A percentile compares a stretch with the other conserved stretches of the same genome.
These are phyloP conservation scores for Muschampia plurimacula DNA, from an alignment of 2,888 invertebrate species.

Conservation along the genomic window DNA sequence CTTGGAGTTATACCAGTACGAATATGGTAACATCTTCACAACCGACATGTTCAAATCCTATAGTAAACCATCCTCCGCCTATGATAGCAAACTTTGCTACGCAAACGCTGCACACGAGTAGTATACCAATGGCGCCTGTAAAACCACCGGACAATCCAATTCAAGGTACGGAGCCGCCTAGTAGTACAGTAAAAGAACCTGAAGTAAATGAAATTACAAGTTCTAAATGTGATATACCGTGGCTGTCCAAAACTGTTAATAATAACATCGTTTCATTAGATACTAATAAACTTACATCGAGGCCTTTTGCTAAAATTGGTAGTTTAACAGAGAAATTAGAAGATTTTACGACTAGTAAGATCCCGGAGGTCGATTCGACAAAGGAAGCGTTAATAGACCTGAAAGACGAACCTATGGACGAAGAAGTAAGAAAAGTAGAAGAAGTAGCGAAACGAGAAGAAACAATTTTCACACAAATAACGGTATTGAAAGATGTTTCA, in stretches of 20 bases:
- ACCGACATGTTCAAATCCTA: constrained; percentile 67
- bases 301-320: constrained; percentile 78
- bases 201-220: constrained; percentile 62
- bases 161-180: constrained; percentile 79
- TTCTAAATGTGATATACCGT: constrained; percentile 78
- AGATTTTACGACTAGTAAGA: constrained; percentile 51
- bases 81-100: constrained; percentile 70
- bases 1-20: constrained; percentile 74
- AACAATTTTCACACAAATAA: constrained; percentile 78
- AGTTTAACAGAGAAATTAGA: constrained; percentile 70
- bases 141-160: constrained; percentile 81
- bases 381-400: constrained; percentile 44
- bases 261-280: constrained; percentile 76
- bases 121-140: constrained; percentile 79
- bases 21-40: constrained; percentile 64
- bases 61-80: constrained; percentile 72
- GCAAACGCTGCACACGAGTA: constrained; percentile 72
- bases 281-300: constrained; percentile 67
- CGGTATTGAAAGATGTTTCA: constrained; percentile 63
- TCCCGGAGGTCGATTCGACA: constrained; percentile 5
- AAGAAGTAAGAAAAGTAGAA: constrained; percentile 67
- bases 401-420: constrained; percentile 50
- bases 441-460: constrained; percentile 75
- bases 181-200: constrained; percentile 76
- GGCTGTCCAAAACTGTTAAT: constrained; percentile 80